A percentile compares a stretch with the other conserved stretches of the same genome.
phyloP scores from a whole-genome alignment of 1,140 invertebrate species.

The Philotrypesis tridentata region DNA sequence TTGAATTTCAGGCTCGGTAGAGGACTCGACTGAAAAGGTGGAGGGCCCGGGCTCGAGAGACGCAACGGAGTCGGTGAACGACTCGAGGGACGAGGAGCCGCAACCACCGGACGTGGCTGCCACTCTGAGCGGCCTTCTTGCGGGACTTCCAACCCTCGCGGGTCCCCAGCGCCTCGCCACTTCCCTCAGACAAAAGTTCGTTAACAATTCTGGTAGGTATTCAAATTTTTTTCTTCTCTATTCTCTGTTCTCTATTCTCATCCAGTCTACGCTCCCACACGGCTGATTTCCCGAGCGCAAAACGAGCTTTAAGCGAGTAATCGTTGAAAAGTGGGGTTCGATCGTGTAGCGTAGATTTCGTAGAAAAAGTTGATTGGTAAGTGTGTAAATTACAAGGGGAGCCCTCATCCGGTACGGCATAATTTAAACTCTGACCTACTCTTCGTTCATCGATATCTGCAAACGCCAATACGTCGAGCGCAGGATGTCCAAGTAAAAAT shows the following conservation, averaged over 20 bases:
- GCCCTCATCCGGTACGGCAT: conserved; percentile 65
- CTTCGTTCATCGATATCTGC: conserved; percentile 26
- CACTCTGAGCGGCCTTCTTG: conserved; percentile 68
- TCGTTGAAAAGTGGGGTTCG: no score
- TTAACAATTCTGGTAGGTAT: conserved; percentile 70
- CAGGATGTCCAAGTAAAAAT: conserved; percentile 10
- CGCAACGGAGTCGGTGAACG: conserved; percentile 70
- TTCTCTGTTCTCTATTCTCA: no score
- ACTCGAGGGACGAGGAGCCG: conserved; percentile 67
- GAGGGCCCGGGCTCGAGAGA: conserved; percentile 71
- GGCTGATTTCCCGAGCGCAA: no score
- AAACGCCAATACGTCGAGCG: conserved; percentile 15
- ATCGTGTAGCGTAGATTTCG: no score
- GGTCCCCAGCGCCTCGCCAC: conserved; percentile 71
- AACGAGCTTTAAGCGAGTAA: no score
- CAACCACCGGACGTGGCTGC: conserved; percentile 66
- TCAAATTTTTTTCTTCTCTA: not conserved
- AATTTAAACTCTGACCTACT: conserved; percentile 32
- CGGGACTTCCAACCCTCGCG: conserved; percentile 70
- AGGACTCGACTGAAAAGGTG: conserved; percentile 71
- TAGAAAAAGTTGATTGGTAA: not conserved
- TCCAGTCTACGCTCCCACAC: no score
- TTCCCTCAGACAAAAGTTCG: conserved; percentile 70
- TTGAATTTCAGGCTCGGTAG: conserved; percentile 69
- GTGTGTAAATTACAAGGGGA: conserved; percentile 61